Base-by-base conservation (phyloP, 2,888 invertebrate genomes). In the Scrobipalpa atriplicella region DNA sequence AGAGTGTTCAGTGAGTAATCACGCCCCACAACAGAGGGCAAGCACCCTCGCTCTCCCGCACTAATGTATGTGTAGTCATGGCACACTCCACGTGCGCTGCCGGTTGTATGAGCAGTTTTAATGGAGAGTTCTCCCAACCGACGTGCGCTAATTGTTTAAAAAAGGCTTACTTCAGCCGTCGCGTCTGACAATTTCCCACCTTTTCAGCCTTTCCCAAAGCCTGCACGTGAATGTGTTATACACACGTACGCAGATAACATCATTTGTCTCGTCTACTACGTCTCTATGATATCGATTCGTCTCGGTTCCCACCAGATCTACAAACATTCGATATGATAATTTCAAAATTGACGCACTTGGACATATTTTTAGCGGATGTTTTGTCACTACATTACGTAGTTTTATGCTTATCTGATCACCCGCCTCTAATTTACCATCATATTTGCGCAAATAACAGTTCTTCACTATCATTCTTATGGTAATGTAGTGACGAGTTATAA, bases 41-140 rank as follows among this genome's bases (percentile, higher is more conserved):
- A 78, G 77, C 77, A 77, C 84, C 87, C 83, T 83, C 79, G 77
- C 76, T 76, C 83, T 86, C 83, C 82, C 79, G 70, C 75, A 73
- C 73, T 87, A 85, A 87, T 86, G 84, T 86, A 86, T 87, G 87
- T 83, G 78, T 77, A 82, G 84, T 83, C 87, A 85, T 80, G 84
- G 78, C 79, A 71, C 71, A 73, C 72, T 69, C 65, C 72, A 70
- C 77, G 74, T 80, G 84, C 74, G 79, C 81, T 79, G 80, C 79
- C 81, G 79, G 79, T 80, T 79, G 78, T 82, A 79, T 81, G 85
- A 85, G 81, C 85, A 85, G 82, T 84, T 86, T 82, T 85, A 85
- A 86, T 84, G 80, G 81, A 89, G 85, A 77, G 79, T 82, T 76
- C 85, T 88, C 71, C 75, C 74, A 62, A 63, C 68, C 75, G 73